Evolutionary conservation across 2,113 vertebrate species (phyloP).

Genomic region (Acrocephalus kingi): DNA sequence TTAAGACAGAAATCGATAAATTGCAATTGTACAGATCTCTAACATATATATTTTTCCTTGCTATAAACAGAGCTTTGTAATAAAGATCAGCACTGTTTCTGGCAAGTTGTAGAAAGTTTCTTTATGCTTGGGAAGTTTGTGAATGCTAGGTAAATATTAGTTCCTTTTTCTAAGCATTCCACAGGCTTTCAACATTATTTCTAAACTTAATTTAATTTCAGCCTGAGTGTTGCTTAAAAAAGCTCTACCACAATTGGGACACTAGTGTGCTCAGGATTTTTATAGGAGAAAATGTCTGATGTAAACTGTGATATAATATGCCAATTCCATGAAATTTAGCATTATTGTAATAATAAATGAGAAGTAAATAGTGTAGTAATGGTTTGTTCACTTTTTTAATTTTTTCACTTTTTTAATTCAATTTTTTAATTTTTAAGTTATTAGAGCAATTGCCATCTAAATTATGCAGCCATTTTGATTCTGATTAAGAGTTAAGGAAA

Average conservation of each 20-base stretch:
- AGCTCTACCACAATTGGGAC: background rate
- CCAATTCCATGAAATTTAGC: background rate
- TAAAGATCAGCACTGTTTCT: background rate
- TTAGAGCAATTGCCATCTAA: background rate
- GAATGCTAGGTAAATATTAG: background rate
- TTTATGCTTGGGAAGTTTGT: background rate
- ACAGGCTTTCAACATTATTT: background rate
- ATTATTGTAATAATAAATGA: background rate
- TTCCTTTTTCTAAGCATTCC: background rate
- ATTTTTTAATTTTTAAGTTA: background rate
- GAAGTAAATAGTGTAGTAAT: background rate
- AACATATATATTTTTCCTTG: background rate
- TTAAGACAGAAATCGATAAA: background rate
- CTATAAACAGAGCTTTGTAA: background rate
- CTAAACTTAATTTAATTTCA: slow-evolving; percentile 32
- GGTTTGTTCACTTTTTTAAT: background rate
- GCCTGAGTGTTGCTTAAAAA: background rate
- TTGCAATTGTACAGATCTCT: background rate
- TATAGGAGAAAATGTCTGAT: background rate
- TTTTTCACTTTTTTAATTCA: background rate
- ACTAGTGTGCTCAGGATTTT: background rate
- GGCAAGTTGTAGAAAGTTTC: background rate
- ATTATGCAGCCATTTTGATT: background rate
- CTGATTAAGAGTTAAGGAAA: background rate
- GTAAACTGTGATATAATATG: background rate